Base-by-base conservation (phyloP, 2,113 vertebrate species). In the Dunckerocampus dactyliophorus region DNA sequence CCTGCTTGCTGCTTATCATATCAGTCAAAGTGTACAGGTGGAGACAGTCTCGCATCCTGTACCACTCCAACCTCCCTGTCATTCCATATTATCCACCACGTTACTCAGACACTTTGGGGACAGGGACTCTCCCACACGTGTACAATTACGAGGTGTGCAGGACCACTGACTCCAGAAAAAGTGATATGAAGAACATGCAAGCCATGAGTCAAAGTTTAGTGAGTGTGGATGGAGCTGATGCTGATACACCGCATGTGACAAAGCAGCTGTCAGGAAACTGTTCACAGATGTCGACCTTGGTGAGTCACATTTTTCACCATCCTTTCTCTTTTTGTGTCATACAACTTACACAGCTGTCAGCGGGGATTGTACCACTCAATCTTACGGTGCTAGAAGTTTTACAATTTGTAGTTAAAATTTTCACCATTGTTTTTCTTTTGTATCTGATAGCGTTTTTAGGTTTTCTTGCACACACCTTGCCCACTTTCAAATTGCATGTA, bases 141-240 rank as follows among this genome's bases (percentile, higher is more conserved):
- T 70, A 70, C 48, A 70, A 63, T 17, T 70, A 70, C 53, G 61
- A 69, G 56, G 72, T 70, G 47, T 75, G 65, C 62, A 71, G 65
- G 65, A 75, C 77, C 42, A 72, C 67, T 46, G 76, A 76, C 60
- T 77, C 76, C 62, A 74, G 71, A 59, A 76, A 77, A 66, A 72
- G 71, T 70, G 69, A 77, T 54, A 39, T 49, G 47, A 62, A 50
- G 59, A 50, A 39, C 12, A 56, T 45, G 39, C 56, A 42, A 58
- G 19, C 9, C 39, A 45, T 60, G 43, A 48, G 58, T 60, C 43
- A 47, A 28, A 60, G 58, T 60, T 47, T 60, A 60, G 58, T 60
- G 22, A 60, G 45, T 34, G 58, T 60, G 45, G 58, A 60, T 47
- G 45, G 24, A 60, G 24, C 17, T 31, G 24, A 60, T n/a, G 45